phyloP scores from a whole-genome alignment of 35 echinoderm and acorn worm species.

The Lytechinus variegatus region DNA sequence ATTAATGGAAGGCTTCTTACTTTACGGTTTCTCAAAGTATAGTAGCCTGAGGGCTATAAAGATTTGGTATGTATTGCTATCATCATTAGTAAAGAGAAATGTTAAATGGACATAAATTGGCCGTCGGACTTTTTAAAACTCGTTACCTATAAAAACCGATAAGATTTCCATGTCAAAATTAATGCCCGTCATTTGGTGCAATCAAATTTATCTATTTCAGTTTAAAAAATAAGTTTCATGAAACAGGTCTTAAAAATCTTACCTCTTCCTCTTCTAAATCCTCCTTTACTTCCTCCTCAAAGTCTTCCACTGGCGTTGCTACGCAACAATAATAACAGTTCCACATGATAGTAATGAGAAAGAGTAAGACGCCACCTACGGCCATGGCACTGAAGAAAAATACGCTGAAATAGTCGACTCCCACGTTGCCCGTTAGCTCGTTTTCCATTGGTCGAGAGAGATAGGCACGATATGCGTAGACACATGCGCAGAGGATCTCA shows the following conservation, averaged over 20 bases:
- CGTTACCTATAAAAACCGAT: too few relatives aligned
- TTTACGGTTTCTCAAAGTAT: too few relatives aligned
- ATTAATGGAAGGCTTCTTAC: too few relatives aligned
- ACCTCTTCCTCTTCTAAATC: constrained; percentile 11
- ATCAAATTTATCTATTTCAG: too few relatives aligned
- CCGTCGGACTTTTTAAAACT: too few relatives aligned
- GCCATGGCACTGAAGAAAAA: constrained; percentile 29
- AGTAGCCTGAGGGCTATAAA: too few relatives aligned
- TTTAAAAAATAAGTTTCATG: too few relatives aligned
- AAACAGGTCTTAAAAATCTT: background rate
- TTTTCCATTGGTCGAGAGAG: background rate
- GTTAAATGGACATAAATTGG: too few relatives aligned
- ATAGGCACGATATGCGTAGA: constrained; percentile 40
- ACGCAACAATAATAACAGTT: constrained; percentile 47
- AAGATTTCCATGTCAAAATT: too few relatives aligned
- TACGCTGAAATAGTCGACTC: constrained; percentile 31
- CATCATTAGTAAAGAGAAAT: too few relatives aligned
- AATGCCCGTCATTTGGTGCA: too few relatives aligned
- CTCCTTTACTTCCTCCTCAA: constrained; percentile 38
- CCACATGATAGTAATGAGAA: constrained; percentile 5
- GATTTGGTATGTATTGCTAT: too few relatives aligned
- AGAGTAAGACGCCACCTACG: background rate
- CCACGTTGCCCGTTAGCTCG: background rate
- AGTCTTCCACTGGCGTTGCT: constrained; percentile 36
- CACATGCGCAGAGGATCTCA: constrained; percentile 38